Conservation (phyloP, 2,113 vertebrate species). For the Oncorhynchus tshawytscha region DNA sequence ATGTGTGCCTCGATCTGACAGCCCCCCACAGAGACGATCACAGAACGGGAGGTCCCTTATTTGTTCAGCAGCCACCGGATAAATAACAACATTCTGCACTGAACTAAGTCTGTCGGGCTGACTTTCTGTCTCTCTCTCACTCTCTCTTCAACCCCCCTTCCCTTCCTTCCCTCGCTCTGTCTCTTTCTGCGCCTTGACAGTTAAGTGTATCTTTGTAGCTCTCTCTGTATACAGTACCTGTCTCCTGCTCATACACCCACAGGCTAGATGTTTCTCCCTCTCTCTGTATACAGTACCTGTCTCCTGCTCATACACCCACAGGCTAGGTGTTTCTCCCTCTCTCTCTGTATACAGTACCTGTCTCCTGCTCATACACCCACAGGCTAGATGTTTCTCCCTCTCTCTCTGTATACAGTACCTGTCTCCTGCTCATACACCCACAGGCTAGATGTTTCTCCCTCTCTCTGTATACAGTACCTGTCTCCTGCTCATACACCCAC, state of each 20-base stretch:
- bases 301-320: not conserved
- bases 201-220: constrained; percentile 69
- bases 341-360: not conserved
- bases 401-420: not conserved
- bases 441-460: not conserved
- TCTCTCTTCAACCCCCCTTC: constrained; percentile 31
- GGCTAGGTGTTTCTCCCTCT: not conserved
- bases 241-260: constrained; percentile 66
- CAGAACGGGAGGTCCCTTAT: constrained; percentile 62
- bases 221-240: constrained; percentile 55
- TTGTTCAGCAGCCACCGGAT: constrained; percentile 69
- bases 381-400: not conserved
- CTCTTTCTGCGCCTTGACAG: constrained; percentile 59
- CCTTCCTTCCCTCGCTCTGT: constrained; percentile 13
- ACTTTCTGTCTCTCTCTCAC: constrained; percentile 29
- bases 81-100: constrained; percentile 68
- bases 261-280: constrained; percentile 56
- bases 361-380: too few relatives aligned
- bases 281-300: not conserved
- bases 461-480: too few relatives aligned
- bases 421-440: too few relatives aligned
- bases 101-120: constrained; percentile 59
- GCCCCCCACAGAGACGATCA: constrained; percentile 69
- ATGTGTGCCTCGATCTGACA: constrained; percentile 62
- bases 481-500: too few relatives aligned